Conservation (phyloP, 2,888 invertebrate genomes). For the Cabera pusaria region DNA sequence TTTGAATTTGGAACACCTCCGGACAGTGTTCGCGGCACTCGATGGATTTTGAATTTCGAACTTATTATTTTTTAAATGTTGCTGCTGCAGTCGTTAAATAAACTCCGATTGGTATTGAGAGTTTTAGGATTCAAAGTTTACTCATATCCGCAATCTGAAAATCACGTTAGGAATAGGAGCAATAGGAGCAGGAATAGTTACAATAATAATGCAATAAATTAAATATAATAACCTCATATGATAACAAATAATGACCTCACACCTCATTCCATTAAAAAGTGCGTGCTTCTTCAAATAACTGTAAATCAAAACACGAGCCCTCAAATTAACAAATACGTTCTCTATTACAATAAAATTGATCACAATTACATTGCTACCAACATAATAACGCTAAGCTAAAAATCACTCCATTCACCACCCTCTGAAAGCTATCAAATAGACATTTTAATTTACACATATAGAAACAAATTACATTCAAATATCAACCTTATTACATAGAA, state of each 20-base stretch:
- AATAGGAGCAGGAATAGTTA: no score
- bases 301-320: conserved; percentile 40
- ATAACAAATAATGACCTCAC: no score
- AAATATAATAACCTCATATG: no score
- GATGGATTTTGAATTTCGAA: conserved; percentile 15
- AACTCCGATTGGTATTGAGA: no score
- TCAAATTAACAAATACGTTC: conserved; percentile 57
- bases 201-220: no score
- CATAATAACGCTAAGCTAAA: conserved; percentile 49
- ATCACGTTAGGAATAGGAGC: no score
- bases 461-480: conserved; percentile 18
- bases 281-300: conserved; percentile 16
- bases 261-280: conserved; percentile 11
- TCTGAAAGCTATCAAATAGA: conserved; percentile 44
- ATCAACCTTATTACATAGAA: conserved; percentile 26
- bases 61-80: conserved; percentile 5
- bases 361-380: conserved; percentile 64
- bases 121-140: no score
- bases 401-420: conserved; percentile 34
- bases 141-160: no score
- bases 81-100: background rate
- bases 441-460: conserved; percentile 66
- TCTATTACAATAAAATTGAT: conserved; percentile 56
- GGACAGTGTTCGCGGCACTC: conserved; percentile 26
- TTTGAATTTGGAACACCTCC: conserved; percentile 38